Evolutionary conservation across 2,797 vertebrate genomes (phyloP).

Genomic region (Squalus acanthias): DNA sequence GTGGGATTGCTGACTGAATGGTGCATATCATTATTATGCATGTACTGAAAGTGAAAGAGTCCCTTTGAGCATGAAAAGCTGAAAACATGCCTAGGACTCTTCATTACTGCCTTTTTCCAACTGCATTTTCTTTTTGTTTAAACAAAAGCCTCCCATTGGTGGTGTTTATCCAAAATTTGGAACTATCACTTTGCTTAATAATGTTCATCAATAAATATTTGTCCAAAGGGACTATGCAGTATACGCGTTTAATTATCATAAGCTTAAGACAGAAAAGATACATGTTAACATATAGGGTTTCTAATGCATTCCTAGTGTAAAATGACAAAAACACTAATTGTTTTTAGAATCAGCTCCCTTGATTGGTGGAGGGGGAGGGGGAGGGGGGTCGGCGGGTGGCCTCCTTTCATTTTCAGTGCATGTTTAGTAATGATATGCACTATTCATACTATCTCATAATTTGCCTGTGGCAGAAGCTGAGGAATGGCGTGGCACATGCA

Average conservation of each 20-base stretch:
- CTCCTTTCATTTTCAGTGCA: neutral
- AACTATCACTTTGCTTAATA: neutral
- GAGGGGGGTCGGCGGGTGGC: too few relatives aligned
- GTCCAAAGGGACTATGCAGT: neutral
- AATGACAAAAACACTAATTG: neutral
- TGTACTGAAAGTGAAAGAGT: neutral
- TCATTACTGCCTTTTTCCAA: neutral
- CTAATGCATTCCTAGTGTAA: neutral
- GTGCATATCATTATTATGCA: neutral
- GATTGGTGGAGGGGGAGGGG: neutral
- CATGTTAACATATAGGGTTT: neutral
- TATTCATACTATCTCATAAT: neutral
- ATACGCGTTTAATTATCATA: neutral
- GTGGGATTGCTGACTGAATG: neutral
- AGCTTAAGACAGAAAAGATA: neutral
- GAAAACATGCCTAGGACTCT: neutral
- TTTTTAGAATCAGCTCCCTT: neutral
- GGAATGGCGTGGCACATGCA: neutral
- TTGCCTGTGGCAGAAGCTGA: neutral
- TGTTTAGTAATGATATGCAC: neutral
- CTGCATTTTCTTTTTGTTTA: neutral
- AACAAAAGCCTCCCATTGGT: neutral
- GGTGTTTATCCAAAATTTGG: neutral
- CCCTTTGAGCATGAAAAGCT: neutral
- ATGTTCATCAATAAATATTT: conserved; percentile 18